These are phyloP conservation scores for Thelaira solivaga DNA, from an alignment of 2,888 invertebrate species.

Conservation along the genomic window DNA sequence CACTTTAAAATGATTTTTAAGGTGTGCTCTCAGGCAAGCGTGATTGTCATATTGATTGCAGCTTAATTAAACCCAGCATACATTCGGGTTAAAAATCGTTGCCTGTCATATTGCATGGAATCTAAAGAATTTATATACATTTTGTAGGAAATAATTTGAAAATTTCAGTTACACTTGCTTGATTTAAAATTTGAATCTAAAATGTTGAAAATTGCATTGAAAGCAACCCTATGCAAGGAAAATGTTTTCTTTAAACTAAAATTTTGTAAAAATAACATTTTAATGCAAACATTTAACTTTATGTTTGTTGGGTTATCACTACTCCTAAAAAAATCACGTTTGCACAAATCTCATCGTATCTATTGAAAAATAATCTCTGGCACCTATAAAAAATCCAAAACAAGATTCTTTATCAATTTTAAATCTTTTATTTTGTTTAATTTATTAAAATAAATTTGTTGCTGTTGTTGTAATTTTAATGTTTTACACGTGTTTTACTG, in stretches of 20 bases:
- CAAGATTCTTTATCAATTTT: constrained; percentile 42
- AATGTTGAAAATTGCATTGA: too few species aligned
- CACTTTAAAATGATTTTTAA: constrained; percentile 52
- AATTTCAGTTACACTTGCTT: too few species aligned
- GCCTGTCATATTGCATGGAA: too few species aligned
- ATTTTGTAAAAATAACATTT: too few species aligned
- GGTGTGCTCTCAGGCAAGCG: constrained; percentile 49
- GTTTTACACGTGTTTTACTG: constrained; percentile 33
- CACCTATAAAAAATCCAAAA: not conserved
- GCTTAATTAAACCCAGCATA: too few species aligned
- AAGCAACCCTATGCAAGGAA: too few species aligned
- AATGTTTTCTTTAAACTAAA: too few species aligned
- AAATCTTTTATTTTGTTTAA: constrained; percentile 14
- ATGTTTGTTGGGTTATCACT: too few species aligned
- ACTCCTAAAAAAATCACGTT: not conserved
- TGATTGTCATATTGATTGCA: constrained; percentile 45
- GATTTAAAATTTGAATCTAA: not conserved
- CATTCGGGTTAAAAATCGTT: too few species aligned
- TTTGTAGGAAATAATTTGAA: too few species aligned
- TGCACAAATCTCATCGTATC: not conserved
- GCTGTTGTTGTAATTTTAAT: not conserved
- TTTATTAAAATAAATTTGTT: not conserved
- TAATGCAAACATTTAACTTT: too few species aligned
- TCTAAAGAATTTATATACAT: too few species aligned
- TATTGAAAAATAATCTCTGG: not conserved